A percentile compares a stretch with the other conserved stretches of the same genome.
phyloP scores from a whole-genome alignment of 2,113 vertebrate species.

The Rhinolophus ferrumequinum region DNA sequence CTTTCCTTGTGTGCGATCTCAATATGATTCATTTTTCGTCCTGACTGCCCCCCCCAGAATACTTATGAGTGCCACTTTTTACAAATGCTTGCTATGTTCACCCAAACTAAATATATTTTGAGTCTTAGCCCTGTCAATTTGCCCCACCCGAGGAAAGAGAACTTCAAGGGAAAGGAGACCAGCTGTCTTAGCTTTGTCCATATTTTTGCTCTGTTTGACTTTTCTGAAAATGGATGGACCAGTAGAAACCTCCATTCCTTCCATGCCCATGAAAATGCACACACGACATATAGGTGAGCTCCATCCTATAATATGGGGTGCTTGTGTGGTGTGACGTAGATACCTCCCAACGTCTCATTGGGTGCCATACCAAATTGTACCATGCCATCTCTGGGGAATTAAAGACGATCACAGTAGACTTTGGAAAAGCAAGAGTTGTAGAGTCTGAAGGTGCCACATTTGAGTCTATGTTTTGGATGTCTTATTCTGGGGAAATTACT shows the following conservation, averaged over 20 bases:
- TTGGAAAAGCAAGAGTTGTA: neutral
- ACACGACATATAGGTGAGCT: fast-evolving
- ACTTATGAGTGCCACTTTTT: neutral
- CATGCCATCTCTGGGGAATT: too few species aligned
- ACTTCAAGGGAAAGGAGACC: neutral
- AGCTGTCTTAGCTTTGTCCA: neutral
- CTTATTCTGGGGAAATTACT: neutral
- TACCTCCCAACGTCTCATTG: neutral
- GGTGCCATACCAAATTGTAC: neutral
- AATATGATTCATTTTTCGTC: neutral
- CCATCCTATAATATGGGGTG: fast-evolving
- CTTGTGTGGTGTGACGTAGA: neutral
- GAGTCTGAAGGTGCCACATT: neutral
- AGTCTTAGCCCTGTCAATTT: neutral
- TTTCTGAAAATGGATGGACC: neutral
- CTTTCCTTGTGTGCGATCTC: neutral
- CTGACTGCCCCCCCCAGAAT: neutral
- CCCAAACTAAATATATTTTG: neutral
- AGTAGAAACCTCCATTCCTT: neutral
- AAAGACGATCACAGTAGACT: neutral
- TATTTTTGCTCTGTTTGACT: neutral
- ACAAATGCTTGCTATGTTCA: neutral
- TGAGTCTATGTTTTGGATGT: neutral
- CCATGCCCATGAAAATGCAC: fast-evolving
- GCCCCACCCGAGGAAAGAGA: neutral